Evolutionary conservation across 2,797 vertebrate genomes (phyloP), one percentile per base, ranked within the genome.

Genomic region (Parauchenoglanis punctatus): DNA sequence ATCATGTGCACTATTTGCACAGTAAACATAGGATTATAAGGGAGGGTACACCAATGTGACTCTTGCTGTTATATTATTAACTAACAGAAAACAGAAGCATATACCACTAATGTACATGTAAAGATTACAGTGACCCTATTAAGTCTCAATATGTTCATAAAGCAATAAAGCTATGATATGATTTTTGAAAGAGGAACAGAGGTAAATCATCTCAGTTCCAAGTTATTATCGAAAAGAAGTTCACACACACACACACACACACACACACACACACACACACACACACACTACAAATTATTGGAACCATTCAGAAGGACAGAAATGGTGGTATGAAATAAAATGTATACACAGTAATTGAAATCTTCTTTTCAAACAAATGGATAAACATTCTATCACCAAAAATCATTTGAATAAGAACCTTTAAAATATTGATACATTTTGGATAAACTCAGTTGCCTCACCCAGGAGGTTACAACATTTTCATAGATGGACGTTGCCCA

Each of bases 41-140:
- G n/a, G 63, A 68, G 81, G 65, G 10, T 61, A 13, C 5, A 28
- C 11, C 31, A 61, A 8, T 63, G 78, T 54, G 63, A 68, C 81
- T 68, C 63, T 49, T 63, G 44, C 20, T 63, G 54, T 87, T 44
- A 59, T 35, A 75, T 67, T 58, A 25, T 70, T 40, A 63, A 25
- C 56, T 31, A 73, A 76, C 46, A 83, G 17, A 76, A 31, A 82
- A n/a, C 58, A 81, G 59, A 63, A 59, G 52, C 58, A 46, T 49
- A 7, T 8, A 75, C 17, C 1, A 0, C 58, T 63, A 58, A 63
- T 76, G 15, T 85, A 46, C 23, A 46, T 46, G 31, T 18, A 18
- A 13, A 40, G 25, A 28, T 44, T 25, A 58, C 56, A n/a, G 25
- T 73, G 7, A 44, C 25, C 25, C 5, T 28, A 40, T 72, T 11